These are phyloP conservation scores for Tachysurus vachellii DNA, from an alignment of 2,113 vertebrate genomes.

Conservation along the genomic window DNA sequence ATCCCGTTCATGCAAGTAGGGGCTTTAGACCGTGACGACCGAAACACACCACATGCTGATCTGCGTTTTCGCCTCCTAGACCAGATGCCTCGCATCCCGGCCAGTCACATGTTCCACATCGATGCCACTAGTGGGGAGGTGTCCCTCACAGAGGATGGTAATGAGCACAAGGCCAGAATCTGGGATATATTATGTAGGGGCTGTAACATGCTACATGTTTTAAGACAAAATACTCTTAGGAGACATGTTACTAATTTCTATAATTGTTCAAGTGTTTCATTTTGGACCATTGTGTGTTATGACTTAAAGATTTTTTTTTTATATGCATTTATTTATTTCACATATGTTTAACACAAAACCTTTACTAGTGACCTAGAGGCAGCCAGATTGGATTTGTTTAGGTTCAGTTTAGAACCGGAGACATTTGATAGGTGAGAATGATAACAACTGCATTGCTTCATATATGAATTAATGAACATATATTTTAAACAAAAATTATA, in stretches of 20 bases:
- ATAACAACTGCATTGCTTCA: neutral
- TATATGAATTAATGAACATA: neutral
- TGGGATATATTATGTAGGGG: too few species aligned
- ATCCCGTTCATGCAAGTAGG: slow-evolving; percentile 77
- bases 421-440: neutral
- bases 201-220: too few species aligned
- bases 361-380: neutral
- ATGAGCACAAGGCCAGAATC: slow-evolving; percentile 44
- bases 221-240: too few species aligned
- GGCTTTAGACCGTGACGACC: slow-evolving; percentile 70
- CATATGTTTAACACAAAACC: too few species aligned
- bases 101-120: slow-evolving; percentile 74
- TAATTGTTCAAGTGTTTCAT: too few species aligned
- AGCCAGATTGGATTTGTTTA: neutral
- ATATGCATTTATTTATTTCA: too few species aligned
- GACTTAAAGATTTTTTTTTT: too few species aligned
- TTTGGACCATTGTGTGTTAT: too few species aligned
- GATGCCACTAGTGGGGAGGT: slow-evolving; percentile 70
- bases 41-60: slow-evolving; percentile 76
- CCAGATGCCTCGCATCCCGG: slow-evolving; percentile 73
- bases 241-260: too few species aligned
- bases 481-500: neutral
- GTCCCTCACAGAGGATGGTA: slow-evolving; percentile 78
- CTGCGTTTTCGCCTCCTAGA: slow-evolving; percentile 76
- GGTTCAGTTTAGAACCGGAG: neutral